These are phyloP conservation scores for Macropodus opercularis DNA, from an alignment of 2,797 vertebrate genomes.

Conservation along the genomic window DNA sequence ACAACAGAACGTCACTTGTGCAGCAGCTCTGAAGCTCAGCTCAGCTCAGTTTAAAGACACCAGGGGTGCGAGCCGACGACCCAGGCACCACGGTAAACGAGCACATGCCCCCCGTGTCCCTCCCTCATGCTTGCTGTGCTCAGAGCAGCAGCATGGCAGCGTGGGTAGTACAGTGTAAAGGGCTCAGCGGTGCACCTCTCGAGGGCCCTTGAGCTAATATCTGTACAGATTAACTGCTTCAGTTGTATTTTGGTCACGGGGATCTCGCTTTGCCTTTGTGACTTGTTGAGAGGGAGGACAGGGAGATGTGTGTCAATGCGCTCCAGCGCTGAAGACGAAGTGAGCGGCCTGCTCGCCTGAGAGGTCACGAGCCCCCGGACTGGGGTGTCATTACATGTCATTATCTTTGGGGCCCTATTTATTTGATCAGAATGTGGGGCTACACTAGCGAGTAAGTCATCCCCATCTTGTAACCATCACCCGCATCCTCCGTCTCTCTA, in stretches of 20 bases:
- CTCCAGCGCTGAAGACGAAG: constrained; percentile 9
- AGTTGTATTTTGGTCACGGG: constrained; percentile 81
- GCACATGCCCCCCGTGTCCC: constrained; percentile 71
- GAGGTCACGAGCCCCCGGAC: constrained; percentile 60
- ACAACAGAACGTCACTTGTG: constrained; percentile 61
- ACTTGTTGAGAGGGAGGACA: constrained; percentile 68
- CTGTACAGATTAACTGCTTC: constrained; percentile 85
- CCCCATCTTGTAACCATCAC: constrained; percentile 50
- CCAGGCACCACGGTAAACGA: constrained; percentile 70
- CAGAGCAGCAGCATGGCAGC: constrained; percentile 56
- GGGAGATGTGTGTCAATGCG: constrained; percentile 25
- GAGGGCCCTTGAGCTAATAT: constrained; percentile 83
- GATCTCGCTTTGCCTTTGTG: constrained; percentile 76
- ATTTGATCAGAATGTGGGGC: constrained; percentile 75
- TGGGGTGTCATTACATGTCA: constrained; percentile 71
- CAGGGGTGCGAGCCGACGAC: constrained; percentile 72
- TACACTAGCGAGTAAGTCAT: constrained; percentile 76
- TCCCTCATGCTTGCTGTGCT: constrained; percentile 59
- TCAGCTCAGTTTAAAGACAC: constrained; percentile 63
- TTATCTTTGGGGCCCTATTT: constrained; percentile 77
- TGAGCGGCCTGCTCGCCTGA: constrained; percentile 40
- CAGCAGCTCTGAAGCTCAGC: constrained; percentile 57
- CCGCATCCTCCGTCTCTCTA: constrained; percentile 46
- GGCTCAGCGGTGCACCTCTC: constrained; percentile 75
- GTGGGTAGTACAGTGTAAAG: constrained; percentile 72